These are phyloP conservation scores for Urophycis tenuis DNA, from an alignment of 2,797 vertebrate species.

Conservation along the genomic window DNA sequence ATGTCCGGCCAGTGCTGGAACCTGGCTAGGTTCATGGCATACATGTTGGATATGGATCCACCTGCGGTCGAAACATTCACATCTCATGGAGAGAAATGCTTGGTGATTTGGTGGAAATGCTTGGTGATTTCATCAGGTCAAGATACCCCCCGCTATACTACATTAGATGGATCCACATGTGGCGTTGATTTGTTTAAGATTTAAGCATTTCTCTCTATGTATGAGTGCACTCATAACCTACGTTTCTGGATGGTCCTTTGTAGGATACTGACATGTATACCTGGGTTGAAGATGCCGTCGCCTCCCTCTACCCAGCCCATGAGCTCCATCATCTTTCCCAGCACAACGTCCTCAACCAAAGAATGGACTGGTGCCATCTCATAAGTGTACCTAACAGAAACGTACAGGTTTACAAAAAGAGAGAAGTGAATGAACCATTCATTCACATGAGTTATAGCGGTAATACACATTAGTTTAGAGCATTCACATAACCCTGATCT, in stretches of 20 bases:
- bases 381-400: conserved; percentile 76
- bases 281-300: conserved; percentile 81
- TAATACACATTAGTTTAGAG: not conserved
- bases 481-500: not conserved
- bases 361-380: conserved; percentile 84
- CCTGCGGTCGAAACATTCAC: conserved; percentile 58
- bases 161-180: not conserved
- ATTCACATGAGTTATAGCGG: too few relatives aligned
- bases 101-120: not conserved
- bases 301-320: conserved; percentile 81
- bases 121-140: not conserved
- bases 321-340: conserved; percentile 81
- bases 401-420: not conserved
- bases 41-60: conserved; percentile 86
- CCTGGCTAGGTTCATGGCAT: conserved; percentile 80
- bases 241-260: not conserved
- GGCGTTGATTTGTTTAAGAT: not conserved
- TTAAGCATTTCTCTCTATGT: not conserved
- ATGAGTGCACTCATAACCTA: not conserved
- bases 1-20: conserved; percentile 75
- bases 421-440: not conserved
- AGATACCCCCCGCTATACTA: not conserved
- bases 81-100: not conserved
- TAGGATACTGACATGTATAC: conserved; percentile 39
- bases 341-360: conserved; percentile 76